These are phyloP conservation scores for Rhopalosiphum padi DNA, from an alignment of 1,140 invertebrate genomes.

Conservation along the genomic window DNA sequence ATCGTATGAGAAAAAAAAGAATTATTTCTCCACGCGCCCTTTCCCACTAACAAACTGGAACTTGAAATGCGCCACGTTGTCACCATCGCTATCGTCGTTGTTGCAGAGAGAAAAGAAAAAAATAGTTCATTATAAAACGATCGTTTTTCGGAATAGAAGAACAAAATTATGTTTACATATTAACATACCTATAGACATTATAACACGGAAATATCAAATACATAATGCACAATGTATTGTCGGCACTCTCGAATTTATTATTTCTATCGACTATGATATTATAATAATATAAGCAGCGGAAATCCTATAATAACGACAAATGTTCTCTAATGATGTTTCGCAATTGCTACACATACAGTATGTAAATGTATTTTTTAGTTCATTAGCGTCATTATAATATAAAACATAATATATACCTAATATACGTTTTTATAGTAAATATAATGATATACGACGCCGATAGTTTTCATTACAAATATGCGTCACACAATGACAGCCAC, in stretches of 20 bases:
- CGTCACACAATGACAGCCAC: constrained; percentile 17
- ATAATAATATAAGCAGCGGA: neutral
- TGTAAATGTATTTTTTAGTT: constrained; percentile 48
- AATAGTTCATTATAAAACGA: neutral
- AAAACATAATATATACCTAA: neutral
- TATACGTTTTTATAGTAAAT: constrained; percentile 34
- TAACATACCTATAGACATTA: neutral
- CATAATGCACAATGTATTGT: neutral
- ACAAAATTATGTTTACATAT: too few species aligned
- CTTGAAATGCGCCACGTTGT: neutral
- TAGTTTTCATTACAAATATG: constrained; percentile 38
- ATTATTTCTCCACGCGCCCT: neutral
- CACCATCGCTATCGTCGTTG: neutral
- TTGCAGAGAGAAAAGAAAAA: neutral
- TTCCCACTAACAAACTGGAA: neutral
- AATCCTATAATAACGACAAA: constrained; percentile 39
- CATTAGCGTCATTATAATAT: constrained; percentile 50
- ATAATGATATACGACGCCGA: constrained; percentile 23
- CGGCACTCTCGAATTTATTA: neutral
- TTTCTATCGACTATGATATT: neutral
- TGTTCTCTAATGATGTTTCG: constrained; percentile 40
- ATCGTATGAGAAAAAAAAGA: neutral
- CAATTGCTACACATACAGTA: constrained; percentile 5
- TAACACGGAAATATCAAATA: neutral
- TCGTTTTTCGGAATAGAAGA: neutral